Evolutionary conservation across 2,113 vertebrate species (phyloP), one percentile per base, ranked within the genome.

Genomic region (Pomatorhinus ruficollis): DNA sequence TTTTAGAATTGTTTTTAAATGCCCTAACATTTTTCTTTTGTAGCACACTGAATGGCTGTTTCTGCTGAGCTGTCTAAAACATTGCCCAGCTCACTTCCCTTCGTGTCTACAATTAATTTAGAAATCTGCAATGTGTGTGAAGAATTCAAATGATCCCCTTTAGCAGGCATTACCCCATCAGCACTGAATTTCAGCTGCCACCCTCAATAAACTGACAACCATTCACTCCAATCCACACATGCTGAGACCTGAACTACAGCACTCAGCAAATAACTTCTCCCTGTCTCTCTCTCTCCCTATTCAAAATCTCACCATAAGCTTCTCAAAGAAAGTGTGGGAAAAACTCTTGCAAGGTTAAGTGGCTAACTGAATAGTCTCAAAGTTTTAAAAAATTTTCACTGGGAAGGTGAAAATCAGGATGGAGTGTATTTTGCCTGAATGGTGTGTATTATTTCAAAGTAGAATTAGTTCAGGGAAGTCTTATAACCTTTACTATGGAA

Each of bases 131-230:
- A 57, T 3, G 9, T 39, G 33, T 54, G 21, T 71, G 24, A 94
- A 78, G 90, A 91, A 92, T 70, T 79, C 49, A 79, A 68, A 92
- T 96, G 39, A 89, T 69, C 35, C 27, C 37, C 27, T 81, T 45
- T 40, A 82, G 72, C 11, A 69, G 64, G 60, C 81, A 89, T 59
- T 80, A 79, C 39, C 53, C 64, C 81, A 89, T 87, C 57, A 89
- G 76, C 59, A 87, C 64, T 80, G 75, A 92, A 89, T 94, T 89
- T 72, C 37, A 95, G 52, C 70, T 91, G 91, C 33, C 81, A 95
- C 27, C 40, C 49, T 93, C 75, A 89, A 87, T 91, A 86, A 93
- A 95, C 10, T 89, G 60, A 81, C 57, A 94, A 70, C 54, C 22
- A 60, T 68, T 90, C 47, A 74, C 20, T 85, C 31, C 35, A 40